These are phyloP conservation scores for Palythoa grandiflora DNA, from an alignment of 92 coral and sea anemone species.

Conservation along the genomic window DNA sequence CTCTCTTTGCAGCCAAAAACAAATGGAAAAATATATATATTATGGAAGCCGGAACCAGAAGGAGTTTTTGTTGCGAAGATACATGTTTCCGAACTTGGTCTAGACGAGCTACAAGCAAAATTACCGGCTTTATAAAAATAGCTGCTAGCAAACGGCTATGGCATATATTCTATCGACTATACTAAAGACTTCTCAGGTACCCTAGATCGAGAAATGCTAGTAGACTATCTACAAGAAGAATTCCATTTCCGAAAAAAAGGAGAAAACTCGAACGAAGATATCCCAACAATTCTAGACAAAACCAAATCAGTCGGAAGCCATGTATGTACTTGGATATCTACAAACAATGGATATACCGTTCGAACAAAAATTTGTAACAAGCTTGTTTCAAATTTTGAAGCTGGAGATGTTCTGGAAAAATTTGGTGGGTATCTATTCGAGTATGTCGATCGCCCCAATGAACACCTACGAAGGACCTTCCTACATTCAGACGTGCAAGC, in stretches of 20 bases:
- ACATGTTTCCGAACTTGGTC: too few relatives aligned
- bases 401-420: slow-evolving; percentile 25
- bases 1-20: too few relatives aligned
- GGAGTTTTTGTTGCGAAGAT: too few relatives aligned
- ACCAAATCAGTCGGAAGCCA: slow-evolving; percentile 44
- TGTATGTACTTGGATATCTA: slow-evolving; percentile 52
- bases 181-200: slow-evolving; percentile 48
- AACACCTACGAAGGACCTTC: slow-evolving; percentile 46
- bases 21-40: too few relatives aligned
- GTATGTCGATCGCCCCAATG: too few relatives aligned
- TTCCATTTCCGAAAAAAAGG: slow-evolving; percentile 19
- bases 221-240: neutral
- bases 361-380: slow-evolving; percentile 52
- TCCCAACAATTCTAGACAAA: slow-evolving; percentile 29
- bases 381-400: slow-evolving; percentile 59
- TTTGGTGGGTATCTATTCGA: too few relatives aligned
- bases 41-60: too few relatives aligned
- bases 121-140: too few relatives aligned
- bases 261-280: neutral
- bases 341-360: slow-evolving; percentile 9
- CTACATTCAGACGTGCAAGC: slow-evolving; percentile 54
- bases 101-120: too few relatives aligned
- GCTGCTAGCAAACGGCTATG: neutral
- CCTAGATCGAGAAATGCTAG: slow-evolving; percentile 40
- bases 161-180: slow-evolving; percentile 43